These are phyloP conservation scores for Gryon sp. DNA, from an alignment of 1,140 invertebrate genomes.

Conservation along the genomic window DNA sequence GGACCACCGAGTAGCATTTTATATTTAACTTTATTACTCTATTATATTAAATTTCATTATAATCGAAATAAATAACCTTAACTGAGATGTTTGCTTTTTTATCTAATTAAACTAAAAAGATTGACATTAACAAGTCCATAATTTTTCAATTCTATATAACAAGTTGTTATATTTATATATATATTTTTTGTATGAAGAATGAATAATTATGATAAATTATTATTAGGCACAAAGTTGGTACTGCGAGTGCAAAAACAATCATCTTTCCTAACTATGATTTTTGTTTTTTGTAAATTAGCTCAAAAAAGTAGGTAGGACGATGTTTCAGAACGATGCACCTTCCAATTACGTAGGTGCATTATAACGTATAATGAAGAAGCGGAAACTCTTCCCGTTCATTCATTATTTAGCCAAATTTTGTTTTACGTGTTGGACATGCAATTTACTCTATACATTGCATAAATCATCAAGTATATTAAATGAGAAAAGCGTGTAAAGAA, in stretches of 20 bases:
- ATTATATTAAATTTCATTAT: conserved; percentile 38
- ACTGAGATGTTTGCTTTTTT: too few species aligned
- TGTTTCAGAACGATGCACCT: conserved; percentile 62
- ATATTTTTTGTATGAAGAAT: too few species aligned
- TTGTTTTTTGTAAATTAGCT: conserved; percentile 30
- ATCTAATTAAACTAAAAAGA: too few species aligned
- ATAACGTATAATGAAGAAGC: conserved; percentile 70
- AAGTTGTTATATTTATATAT: too few species aligned
- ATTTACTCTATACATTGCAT: conserved; percentile 47
- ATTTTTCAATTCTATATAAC: too few species aligned
- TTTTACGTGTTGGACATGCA: conserved; percentile 49
- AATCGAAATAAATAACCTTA: conserved; percentile 18
- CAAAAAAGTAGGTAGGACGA: conserved; percentile 32
- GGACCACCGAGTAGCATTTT: conserved; percentile 64
- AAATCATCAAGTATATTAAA: conserved; percentile 52
- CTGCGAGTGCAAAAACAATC: conserved; percentile 4
- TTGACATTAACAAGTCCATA: too few species aligned
- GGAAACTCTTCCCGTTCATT: conserved; percentile 66
- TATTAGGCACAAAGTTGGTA: too few species aligned
- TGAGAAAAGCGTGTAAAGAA: conserved; percentile 35
- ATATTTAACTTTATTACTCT: conserved; percentile 49
- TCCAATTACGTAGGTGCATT: conserved; percentile 67
- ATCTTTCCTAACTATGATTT: conserved; percentile 40
- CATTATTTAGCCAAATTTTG: conserved; percentile 67
- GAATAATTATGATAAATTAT: too few species aligned